These are phyloP conservation scores for Crypturellus tataupa DNA, from an alignment of 2,797 vertebrate species.

Conservation along the genomic window DNA sequence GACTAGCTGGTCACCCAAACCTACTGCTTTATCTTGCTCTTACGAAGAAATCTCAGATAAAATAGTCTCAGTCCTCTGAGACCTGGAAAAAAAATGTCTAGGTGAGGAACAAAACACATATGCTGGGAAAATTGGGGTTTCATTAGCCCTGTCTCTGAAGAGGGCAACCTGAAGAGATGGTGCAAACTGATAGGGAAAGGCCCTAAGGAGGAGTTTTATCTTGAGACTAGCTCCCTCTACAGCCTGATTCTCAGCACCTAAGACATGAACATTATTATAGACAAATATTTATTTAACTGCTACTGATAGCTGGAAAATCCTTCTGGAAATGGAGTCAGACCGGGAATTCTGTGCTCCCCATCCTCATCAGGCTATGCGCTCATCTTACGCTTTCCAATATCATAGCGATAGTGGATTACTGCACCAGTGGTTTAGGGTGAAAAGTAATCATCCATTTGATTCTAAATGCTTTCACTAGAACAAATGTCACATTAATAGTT, in stretches of 20 bases:
- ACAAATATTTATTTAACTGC: not conserved
- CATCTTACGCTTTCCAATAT: fast-evolving
- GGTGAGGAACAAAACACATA: not conserved
- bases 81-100: not conserved
- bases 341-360: not conserved
- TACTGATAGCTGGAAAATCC: not conserved
- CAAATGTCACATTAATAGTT: not conserved
- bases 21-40: not conserved
- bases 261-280: fast-evolving
- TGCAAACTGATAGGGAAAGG: not conserved
- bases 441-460: not conserved
- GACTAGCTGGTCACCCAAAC: not conserved
- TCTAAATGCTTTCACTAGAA: not conserved
- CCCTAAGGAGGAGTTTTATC: not conserved
- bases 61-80: not conserved
- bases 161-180: not conserved
- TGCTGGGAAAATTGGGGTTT: not conserved
- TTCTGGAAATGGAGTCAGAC: not conserved
- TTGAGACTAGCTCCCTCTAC: slow-evolving; percentile 59
- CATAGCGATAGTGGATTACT: not conserved
- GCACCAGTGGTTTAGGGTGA: not conserved
- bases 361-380: not conserved
- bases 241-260: not conserved
- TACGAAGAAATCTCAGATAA: not conserved
- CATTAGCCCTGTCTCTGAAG: not conserved